Evolutionary conservation across 2,797 vertebrate genomes (phyloP).

Genomic region (Rhabdomys pumilio): DNA sequence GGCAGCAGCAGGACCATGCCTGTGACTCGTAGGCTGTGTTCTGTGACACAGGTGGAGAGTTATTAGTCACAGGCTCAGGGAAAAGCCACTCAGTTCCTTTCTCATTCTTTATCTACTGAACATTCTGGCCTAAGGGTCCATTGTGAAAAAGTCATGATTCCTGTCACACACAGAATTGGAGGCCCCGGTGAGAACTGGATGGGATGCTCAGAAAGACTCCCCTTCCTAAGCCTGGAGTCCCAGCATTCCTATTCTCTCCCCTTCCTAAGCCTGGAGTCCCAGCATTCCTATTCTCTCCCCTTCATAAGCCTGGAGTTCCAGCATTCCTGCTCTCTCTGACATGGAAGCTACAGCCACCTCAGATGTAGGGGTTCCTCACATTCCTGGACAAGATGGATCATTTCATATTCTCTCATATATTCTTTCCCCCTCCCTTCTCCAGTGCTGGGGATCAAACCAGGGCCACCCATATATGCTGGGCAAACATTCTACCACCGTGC

Average conservation of each 20-base stretch:
- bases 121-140: not conserved
- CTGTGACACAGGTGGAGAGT: not conserved
- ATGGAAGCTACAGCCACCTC: not conserved
- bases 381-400: not conserved
- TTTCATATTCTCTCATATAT: not conserved
- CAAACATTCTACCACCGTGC: not conserved
- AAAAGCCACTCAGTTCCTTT: not conserved
- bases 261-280: too few species aligned
- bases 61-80: not conserved
- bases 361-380: too few species aligned
- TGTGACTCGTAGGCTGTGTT: not conserved
- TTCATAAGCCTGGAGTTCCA: too few species aligned
- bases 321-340: accelerated
- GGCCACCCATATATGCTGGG: not conserved
- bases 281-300: not conserved
- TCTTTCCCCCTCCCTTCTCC: not conserved
- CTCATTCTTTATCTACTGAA: not conserved
- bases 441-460: not conserved
- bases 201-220: not conserved
- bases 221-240: too few species aligned
- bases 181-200: not conserved
- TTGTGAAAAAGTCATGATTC: not conserved
- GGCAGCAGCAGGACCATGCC: not conserved
- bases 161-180: not conserved
- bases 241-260: not conserved